A percentile compares a stretch with the other conserved stretches of the same genome.
These are phyloP conservation scores for Campoplex capitator DNA, from an alignment of 2,888 invertebrate species.

Conservation along the genomic window DNA sequence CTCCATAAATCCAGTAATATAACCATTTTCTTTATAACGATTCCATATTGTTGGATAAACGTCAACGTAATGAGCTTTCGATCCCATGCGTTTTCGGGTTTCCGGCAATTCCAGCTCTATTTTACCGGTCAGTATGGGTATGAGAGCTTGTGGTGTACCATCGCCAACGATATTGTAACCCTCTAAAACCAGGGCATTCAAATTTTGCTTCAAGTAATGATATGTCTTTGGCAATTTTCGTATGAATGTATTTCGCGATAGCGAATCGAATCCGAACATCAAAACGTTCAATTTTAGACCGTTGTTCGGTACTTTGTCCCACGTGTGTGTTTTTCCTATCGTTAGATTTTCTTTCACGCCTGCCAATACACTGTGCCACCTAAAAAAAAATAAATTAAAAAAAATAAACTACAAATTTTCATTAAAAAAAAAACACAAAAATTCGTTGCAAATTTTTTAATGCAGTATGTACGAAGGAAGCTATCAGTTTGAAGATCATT, in stretches of 20 bases:
- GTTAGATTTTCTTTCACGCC: constrained; percentile 86
- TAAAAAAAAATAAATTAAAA: constrained; percentile 70
- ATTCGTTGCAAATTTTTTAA: not conserved
- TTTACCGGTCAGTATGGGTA: constrained; percentile 94
- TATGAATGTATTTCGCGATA: constrained; percentile 93
- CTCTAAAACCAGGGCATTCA: constrained; percentile 88
- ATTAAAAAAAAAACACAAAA: not conserved
- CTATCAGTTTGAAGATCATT: no score
- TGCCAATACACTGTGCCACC: constrained; percentile 89
- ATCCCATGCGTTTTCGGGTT: constrained; percentile 89
- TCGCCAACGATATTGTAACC: constrained; percentile 95
- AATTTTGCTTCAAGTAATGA: constrained; percentile 87
- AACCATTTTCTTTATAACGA: constrained; percentile 89
- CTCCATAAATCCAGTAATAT: constrained; percentile 93
- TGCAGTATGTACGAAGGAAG: no score
- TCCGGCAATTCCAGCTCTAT: constrained; percentile 95
- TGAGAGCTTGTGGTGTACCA: constrained; percentile 94
- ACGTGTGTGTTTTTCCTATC: constrained; percentile 84
- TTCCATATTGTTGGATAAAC: constrained; percentile 95
- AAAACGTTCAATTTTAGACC: constrained; percentile 89
- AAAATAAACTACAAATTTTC: no score
- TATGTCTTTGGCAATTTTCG: constrained; percentile 92
- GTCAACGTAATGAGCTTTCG: constrained; percentile 89
- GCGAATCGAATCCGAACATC: constrained; percentile 95
- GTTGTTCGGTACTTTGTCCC: constrained; percentile 85